Conservation (phyloP, 2,113 vertebrate genomes). For the Cinclus mexicanus region DNA sequence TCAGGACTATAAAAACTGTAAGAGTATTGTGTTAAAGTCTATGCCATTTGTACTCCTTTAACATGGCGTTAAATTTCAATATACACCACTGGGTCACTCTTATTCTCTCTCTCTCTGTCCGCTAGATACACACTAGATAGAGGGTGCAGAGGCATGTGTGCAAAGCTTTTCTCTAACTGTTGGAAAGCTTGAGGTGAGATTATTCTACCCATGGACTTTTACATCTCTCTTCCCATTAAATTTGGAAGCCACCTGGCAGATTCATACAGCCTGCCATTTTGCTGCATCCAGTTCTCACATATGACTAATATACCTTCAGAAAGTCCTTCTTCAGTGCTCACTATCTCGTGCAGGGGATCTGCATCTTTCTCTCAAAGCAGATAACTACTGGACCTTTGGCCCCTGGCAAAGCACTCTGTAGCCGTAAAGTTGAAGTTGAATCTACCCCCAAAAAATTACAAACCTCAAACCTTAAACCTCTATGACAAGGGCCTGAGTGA, state of each 20-base stretch:
- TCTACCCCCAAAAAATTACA: neutral
- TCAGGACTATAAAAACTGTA: neutral
- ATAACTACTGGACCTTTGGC: neutral
- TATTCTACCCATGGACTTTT: neutral
- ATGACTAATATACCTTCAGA: neutral
- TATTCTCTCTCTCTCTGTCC: neutral
- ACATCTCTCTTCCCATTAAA: neutral
- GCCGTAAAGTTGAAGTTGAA: neutral
- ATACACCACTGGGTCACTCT: neutral
- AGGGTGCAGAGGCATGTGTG: neutral
- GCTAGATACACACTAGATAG: too few species aligned
- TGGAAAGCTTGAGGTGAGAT: neutral
- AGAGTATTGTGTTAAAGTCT: neutral
- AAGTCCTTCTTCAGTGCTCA: neutral
- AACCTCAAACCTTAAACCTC: neutral
- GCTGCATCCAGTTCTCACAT: neutral
- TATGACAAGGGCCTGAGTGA: neutral
- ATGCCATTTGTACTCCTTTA: neutral
- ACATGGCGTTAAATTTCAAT: neutral
- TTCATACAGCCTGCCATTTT: neutral
- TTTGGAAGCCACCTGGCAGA: neutral
- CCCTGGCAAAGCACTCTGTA: neutral
- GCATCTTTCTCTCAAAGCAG: neutral
- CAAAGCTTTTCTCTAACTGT: neutral
- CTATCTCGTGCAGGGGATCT: neutral